These are phyloP conservation scores for Takifugu ocellatus DNA, from an alignment of 2,797 vertebrate genomes.

Conservation along the genomic window DNA sequence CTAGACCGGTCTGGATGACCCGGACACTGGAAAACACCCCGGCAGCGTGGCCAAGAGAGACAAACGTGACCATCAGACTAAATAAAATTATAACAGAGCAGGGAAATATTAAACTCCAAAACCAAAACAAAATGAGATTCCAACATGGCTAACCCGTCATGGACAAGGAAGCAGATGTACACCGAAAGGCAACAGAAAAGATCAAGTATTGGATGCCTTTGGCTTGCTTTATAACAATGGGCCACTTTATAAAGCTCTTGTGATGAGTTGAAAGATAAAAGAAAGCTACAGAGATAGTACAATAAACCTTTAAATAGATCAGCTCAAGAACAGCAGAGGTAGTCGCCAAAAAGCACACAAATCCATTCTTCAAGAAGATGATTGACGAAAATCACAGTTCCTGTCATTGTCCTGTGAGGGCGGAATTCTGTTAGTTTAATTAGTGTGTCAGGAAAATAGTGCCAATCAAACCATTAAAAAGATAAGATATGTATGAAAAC, in stretches of 20 bases:
- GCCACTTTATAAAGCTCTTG: too few species aligned
- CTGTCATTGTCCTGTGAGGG: constrained; percentile 61
- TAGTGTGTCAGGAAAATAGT: constrained; percentile 67
- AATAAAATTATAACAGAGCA: too few species aligned
- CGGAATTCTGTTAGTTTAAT: constrained; percentile 30
- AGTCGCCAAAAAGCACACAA: background rate
- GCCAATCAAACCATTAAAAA: constrained; percentile 68
- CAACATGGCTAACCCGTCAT: too few species aligned
- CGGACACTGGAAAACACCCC: too few species aligned
- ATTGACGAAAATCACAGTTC: constrained; percentile 48
- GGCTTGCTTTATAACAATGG: too few species aligned
- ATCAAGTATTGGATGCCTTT: background rate
- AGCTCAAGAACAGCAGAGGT: too few species aligned
- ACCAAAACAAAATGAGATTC: too few species aligned
- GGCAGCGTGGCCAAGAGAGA: too few species aligned
- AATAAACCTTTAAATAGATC: background rate
- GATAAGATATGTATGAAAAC: constrained; percentile 50
- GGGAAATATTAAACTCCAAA: too few species aligned
- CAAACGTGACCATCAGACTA: too few species aligned
- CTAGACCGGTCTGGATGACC: too few species aligned
- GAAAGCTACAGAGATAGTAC: constrained; percentile 11
- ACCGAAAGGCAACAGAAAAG: background rate
- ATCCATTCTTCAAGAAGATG: constrained; percentile 8
- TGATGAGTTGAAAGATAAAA: constrained; percentile 1
- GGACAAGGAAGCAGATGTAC: background rate